phyloP scores from a whole-genome alignment of 2,797 vertebrate genomes.

The Simalia tracyae region DNA sequence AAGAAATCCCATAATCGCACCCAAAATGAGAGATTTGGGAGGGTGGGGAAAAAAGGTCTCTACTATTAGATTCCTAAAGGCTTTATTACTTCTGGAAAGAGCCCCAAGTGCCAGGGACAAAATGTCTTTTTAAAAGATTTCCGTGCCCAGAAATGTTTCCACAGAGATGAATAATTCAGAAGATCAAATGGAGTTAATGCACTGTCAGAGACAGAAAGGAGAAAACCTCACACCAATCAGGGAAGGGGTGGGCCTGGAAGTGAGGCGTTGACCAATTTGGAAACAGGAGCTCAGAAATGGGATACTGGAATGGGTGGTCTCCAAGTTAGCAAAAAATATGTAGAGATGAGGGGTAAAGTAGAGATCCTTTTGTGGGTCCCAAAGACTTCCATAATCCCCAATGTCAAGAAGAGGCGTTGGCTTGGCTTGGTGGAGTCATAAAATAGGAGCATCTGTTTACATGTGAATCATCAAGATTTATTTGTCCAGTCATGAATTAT shows the following conservation, averaged over 20 bases:
- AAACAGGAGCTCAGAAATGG: not conserved
- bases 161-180: slow-evolving; percentile 32
- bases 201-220: not conserved
- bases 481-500: slow-evolving; percentile 28
- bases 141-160: slow-evolving; percentile 18
- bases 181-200: slow-evolving; percentile 27
- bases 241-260: not conserved
- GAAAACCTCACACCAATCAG: not conserved
- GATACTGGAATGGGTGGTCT: not conserved
- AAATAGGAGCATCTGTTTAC: not conserved
- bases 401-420: not conserved
- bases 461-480: not conserved
- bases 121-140: slow-evolving; percentile 3
- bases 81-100: not conserved
- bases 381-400: not conserved
- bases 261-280: not conserved
- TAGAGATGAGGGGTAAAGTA: not conserved
- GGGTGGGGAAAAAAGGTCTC: not conserved
- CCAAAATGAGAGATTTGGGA: not conserved
- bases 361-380: slow-evolving; percentile 33
- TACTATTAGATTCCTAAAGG: not conserved
- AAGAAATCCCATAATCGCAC: not conserved
- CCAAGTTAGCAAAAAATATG: not conserved
- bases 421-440: not conserved
- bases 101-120: not conserved